Evolutionary conservation across 2,888 invertebrate species (phyloP), one percentile per base, ranked within the genome.

Genomic region (Alsophila aescularia): DNA sequence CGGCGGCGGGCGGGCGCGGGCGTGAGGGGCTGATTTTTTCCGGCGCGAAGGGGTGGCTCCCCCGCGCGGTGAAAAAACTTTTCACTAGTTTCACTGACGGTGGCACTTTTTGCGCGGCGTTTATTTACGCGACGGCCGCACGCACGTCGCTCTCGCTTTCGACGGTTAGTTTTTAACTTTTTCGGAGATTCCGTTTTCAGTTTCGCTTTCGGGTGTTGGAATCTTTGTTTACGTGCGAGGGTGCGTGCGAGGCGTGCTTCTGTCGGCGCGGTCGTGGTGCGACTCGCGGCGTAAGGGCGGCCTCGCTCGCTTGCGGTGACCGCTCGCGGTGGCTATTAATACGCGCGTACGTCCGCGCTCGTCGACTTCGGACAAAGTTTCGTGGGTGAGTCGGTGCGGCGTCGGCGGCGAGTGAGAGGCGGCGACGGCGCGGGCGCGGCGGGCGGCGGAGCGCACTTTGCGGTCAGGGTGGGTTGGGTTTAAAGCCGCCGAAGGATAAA

Each of bases 391-490:
- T 86, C 81, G 79, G 82, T 82, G 81, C 79, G 79, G 77, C 84
- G 60, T 55, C 80, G 83, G 83, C 81, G 85, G 85, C 83, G 84
- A 81, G 81, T 79, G 86, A 82, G 88, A 86, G 85, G 87, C 85
- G 85, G 82, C 84, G 85, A 81, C 84, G 83, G 85, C 82, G 85
- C 84, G 88, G 93, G 92, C 88, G 92, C 92, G 92, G 92, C 85
- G 90, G 91, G 90, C 83, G 88, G 87, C 83, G 85, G 88, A 87
- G 90, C 90, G 92, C 87, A 90, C 92, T 93, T 93, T 94, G 94
- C 92, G 94, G 94, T 94, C 92, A 88, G 87, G 89, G 93, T 93
- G 93, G 94, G 94, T 92, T 90, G 94, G 93, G 93, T 93, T 91
- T 93, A 92, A 92, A 92, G 92, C 92, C 92, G 92, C 93, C 92